These are phyloP conservation scores for Zosterops borbonicus DNA, from an alignment of 2,113 vertebrate genomes.

Conservation along the genomic window DNA sequence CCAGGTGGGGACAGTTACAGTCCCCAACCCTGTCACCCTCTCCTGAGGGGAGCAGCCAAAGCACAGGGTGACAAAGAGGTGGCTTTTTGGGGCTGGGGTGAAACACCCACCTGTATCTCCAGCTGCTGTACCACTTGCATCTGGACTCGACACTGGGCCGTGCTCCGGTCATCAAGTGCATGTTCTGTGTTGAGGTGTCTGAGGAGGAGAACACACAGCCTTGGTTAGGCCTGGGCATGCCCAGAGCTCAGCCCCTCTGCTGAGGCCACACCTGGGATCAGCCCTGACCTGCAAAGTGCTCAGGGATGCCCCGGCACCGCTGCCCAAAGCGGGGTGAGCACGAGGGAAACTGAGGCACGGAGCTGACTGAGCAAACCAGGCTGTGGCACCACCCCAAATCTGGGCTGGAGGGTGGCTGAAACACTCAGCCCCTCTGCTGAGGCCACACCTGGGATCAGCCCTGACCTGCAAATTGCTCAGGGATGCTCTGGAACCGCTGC, in stretches of 20 bases:
- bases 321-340: not conserved
- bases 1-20: fast-evolving
- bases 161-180: slow-evolving; percentile 97
- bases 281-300: not conserved
- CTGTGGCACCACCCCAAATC: too few relatives aligned
- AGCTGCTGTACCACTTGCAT: slow-evolving; percentile 99
- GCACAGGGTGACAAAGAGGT: not conserved
- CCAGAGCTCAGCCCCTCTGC: not conserved
- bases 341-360: too few relatives aligned
- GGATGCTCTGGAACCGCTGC: not conserved
- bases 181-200: slow-evolving; percentile 99
- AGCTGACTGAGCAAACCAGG: too few relatives aligned
- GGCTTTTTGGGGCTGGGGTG: not conserved
- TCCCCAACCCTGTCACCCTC: fast-evolving
- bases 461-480: not conserved
- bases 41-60: not conserved
- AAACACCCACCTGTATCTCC: slow-evolving; percentile 91
- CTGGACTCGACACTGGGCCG: slow-evolving; percentile 97
- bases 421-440: too few relatives aligned
- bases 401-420: too few relatives aligned
- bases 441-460: too few relatives aligned
- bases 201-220: not conserved
- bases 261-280: not conserved
- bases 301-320: fast-evolving
- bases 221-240: not conserved